Conservation (phyloP, 2,797 vertebrate genomes). For the Enteromius afrohamiltoni region DNA sequence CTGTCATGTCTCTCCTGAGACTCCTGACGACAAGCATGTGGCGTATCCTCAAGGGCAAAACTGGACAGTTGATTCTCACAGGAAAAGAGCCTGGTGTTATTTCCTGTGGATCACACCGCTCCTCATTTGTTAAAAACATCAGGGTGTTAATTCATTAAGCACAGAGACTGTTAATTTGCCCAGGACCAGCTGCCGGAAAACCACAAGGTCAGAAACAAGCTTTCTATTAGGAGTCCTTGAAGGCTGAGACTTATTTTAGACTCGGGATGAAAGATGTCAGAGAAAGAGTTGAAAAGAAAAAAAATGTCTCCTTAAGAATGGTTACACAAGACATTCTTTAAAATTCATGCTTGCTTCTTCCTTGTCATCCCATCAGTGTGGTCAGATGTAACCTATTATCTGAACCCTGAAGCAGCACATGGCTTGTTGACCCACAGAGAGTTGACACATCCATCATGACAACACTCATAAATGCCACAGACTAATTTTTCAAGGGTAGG, state of each 20-base stretch:
- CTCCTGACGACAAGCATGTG: background rate
- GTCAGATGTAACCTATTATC: constrained; percentile 15
- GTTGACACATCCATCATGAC: constrained; percentile 32
- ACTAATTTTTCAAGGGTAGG: constrained; percentile 41
- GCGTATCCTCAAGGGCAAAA: constrained; percentile 44
- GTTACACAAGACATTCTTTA: constrained; percentile 4
- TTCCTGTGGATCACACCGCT: constrained; percentile 26
- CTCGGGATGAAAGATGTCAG: background rate
- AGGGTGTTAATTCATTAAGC: constrained; percentile 72
- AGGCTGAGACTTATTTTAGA: constrained; percentile 20
- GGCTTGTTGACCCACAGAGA: constrained; percentile 10
- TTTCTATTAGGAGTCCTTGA: constrained; percentile 3
- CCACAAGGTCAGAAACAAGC: constrained; percentile 48
- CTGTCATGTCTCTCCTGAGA: constrained; percentile 39
- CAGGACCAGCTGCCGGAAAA: constrained; percentile 64
- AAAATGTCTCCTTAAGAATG: background rate
- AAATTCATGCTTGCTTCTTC: constrained; percentile 1
- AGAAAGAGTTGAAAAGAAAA: background rate
- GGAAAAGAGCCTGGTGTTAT: constrained; percentile 41
- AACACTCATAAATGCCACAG: constrained; percentile 32
- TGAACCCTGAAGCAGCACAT: constrained; percentile 7
- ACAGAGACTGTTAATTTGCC: constrained; percentile 63
- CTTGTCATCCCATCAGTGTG: background rate
- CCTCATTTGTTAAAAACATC: constrained; percentile 56
- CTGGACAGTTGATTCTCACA: constrained; percentile 43